Base-by-base conservation (phyloP, 2,797 vertebrate genomes). In the Acomys russatus region DNA sequence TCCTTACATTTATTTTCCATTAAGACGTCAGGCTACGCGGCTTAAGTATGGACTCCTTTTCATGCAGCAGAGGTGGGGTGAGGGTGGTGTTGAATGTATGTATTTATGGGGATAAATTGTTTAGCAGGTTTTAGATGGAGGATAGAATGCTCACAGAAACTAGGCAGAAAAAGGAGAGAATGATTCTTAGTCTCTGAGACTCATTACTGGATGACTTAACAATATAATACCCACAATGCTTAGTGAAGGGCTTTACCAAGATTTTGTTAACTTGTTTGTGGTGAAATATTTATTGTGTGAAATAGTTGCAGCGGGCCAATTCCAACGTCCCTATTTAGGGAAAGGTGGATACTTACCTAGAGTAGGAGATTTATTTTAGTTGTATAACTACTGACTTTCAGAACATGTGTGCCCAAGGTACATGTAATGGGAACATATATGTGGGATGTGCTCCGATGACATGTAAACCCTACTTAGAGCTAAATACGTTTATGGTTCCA, bases 231-330 rank as follows among this genome's bases (percentile, higher is more conserved):
- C 97, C 98, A 94, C 96, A 96, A 94, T 94, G 96, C 35, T 96
- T 98, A 98, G 97, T 97, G 97, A 95, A 87, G 89, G 90, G 80
- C 97, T 84, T 98, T 98, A 92, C 77, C 97, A 93, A 97, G 76
- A 96, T 30, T 94, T 94, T 90, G 97, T 97, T 97, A 95, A 97
- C 94, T 90, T 97, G 96, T 98, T 91, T 96, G 96, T 98, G 94
- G 88, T 98, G 97, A 98, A 98, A 95, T 95, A 97, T 96, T 56
- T 96, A n/a, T 97, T 93, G 94, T 22, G 93, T 96, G 88, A 91
- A 94, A 96, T 96, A 85, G 95, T 89, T 96, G n/a, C 15, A 49
- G 94, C 79, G 90, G 68, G n/a, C 51, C 56, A 44, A 30, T 94
- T 96, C 71, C 10, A 59, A 20, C 88, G 30, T 94, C 80, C 15